Percentiles rank a stretch among this genome's conserved stretches.
Evolutionary conservation across 2,113 vertebrate species (phyloP).

Genomic region (Clarias gariepinus): DNA sequence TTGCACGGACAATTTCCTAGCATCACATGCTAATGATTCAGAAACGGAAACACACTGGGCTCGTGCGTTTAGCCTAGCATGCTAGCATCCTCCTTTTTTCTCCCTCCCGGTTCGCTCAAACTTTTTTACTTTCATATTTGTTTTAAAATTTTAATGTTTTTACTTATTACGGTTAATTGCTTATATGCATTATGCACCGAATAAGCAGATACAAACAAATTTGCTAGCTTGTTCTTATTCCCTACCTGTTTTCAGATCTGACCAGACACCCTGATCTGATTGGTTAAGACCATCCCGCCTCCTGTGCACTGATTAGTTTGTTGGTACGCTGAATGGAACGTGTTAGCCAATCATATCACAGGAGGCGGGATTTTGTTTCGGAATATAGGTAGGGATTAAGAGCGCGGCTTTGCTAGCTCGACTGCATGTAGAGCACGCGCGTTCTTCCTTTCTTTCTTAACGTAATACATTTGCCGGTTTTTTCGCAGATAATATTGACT

Average conservation of each 20-base stretch:
- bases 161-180: not conserved
- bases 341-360: not conserved
- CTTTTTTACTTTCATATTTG: not conserved
- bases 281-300: not conserved
- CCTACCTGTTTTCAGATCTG: not conserved
- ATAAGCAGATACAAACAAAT: not conserved
- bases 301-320: not conserved
- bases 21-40: not conserved
- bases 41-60: conserved; percentile 3
- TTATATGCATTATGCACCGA: not conserved
- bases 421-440: not conserved
- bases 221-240: not conserved
- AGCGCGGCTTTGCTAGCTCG: conserved; percentile 12
- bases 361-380: not conserved
- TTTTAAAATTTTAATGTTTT: too few relatives aligned
- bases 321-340: not conserved
- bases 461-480: not conserved
- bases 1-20: not conserved
- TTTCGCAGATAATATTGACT: too few relatives aligned
- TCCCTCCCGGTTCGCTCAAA: conserved; percentile 28
- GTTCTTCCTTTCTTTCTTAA: not conserved
- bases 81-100: conserved; percentile 15
- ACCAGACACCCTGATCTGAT: not conserved
- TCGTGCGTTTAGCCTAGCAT: conserved; percentile 4
- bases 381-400: conserved; percentile 28